These are phyloP conservation scores for Tribolium freemani DNA, from an alignment of 2,888 invertebrate genomes.

Conservation along the genomic window DNA sequence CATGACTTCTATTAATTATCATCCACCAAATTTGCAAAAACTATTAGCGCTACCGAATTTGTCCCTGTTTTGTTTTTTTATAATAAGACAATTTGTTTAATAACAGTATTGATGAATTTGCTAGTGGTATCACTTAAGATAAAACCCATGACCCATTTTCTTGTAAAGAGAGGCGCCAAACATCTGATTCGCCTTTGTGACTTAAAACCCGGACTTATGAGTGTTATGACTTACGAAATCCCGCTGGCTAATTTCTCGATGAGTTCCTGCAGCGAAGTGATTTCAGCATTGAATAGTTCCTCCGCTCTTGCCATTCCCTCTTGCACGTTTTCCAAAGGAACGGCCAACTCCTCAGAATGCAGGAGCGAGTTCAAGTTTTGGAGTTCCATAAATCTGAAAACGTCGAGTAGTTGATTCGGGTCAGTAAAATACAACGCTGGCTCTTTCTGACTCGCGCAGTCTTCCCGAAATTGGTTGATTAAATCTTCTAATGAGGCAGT, in stretches of 20 bases:
- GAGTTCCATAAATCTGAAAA: conserved; percentile 74
- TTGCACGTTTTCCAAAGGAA: conserved; percentile 70
- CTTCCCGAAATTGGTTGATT: conserved; percentile 70
- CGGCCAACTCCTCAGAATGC: conserved; percentile 73
- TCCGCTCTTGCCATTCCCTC: conserved; percentile 69
- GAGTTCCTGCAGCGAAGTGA: conserved; percentile 64
- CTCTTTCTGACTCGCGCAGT: conserved; percentile 65
- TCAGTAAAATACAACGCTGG: conserved; percentile 73
- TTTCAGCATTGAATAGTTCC: conserved; percentile 63
- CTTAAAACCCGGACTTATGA: conserved; percentile 3
- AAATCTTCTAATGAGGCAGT: conserved; percentile 61
- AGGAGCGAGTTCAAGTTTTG: conserved; percentile 76
- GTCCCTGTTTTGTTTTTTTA: too few relatives aligned
- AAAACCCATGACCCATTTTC: too few relatives aligned
- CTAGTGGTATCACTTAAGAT: too few relatives aligned
- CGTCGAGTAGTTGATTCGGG: conserved; percentile 71
- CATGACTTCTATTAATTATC: too few relatives aligned
- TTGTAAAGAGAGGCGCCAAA: too few relatives aligned
- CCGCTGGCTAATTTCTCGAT: conserved; percentile 67
- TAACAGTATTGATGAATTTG: too few relatives aligned
- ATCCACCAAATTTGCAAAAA: too few relatives aligned
- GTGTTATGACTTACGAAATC: conserved; percentile 59
- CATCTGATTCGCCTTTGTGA: too few relatives aligned
- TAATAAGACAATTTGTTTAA: too few relatives aligned
- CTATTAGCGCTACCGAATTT: too few relatives aligned